These are phyloP conservation scores for Drosophila fulvimacula DNA, from an alignment of 2,888 invertebrate genomes.

Conservation along the genomic window DNA sequence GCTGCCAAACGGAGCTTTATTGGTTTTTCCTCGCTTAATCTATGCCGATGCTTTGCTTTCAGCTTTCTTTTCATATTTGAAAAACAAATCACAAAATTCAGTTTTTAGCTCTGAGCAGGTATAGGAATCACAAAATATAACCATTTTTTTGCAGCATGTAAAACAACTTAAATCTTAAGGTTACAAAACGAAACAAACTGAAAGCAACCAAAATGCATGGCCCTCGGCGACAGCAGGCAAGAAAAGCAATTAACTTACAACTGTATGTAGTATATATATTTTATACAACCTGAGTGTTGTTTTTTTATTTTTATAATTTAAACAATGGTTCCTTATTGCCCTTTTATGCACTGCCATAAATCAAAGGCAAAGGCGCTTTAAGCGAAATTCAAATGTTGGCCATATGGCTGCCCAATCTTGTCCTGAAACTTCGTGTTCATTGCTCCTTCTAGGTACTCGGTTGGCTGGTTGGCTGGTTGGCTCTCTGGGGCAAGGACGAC, in stretches of 20 bases:
- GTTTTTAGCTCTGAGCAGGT: neutral
- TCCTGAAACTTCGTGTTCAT: slow-evolving; percentile 33
- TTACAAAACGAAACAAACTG: slow-evolving; percentile 1
- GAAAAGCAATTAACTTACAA: slow-evolving; percentile 59
- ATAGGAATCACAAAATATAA: neutral
- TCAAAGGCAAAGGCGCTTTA: slow-evolving; percentile 32
- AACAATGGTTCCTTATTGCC: slow-evolving; percentile 21
- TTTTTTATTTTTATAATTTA: slow-evolving; percentile 41
- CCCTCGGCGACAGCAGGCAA: slow-evolving; percentile 26
- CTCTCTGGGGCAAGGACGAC: slow-evolving; percentile 18
- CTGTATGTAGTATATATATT: slow-evolving; percentile 8
- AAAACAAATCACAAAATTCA: neutral
- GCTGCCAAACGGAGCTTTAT: neutral
- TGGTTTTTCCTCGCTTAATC: neutral
- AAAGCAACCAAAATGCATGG: slow-evolving; percentile 35
- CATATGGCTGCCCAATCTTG: slow-evolving; percentile 50
- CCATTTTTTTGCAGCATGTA: neutral
- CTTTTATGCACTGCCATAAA: slow-evolving; percentile 49
- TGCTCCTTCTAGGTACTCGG: slow-evolving; percentile 16
- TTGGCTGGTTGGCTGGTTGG: slow-evolving; percentile 1
- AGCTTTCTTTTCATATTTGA: neutral
- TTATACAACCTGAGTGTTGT: slow-evolving; percentile 17
- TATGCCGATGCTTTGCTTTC: neutral
- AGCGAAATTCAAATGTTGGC: slow-evolving; percentile 54
- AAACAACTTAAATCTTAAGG: neutral